Conservation (phyloP, 2,797 vertebrate species). For the Phoeniculus purpureus region DNA sequence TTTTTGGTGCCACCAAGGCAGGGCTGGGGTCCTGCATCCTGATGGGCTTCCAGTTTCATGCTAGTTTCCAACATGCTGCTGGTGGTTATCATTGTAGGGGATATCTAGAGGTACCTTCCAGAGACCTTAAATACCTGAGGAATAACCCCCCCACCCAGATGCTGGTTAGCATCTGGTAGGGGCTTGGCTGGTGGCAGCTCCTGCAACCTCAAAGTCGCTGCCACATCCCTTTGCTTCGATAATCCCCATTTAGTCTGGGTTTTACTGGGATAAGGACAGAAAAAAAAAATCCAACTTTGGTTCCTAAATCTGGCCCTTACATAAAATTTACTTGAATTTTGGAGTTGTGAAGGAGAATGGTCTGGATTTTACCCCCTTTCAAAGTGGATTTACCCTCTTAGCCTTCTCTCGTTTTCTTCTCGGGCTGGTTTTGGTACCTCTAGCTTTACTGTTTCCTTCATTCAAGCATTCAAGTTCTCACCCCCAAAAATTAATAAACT, state of each 20-base stretch:
- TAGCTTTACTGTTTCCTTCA: neutral
- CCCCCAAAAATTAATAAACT: neutral
- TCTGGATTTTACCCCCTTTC: neutral
- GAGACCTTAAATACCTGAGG: neutral
- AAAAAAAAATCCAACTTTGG: neutral
- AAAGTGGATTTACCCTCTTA: neutral
- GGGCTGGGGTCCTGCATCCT: neutral
- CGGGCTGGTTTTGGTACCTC: rapidly evolving
- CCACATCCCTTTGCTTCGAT: neutral
- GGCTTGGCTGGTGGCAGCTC: neutral
- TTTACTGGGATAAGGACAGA: neutral
- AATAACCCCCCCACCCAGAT: neutral
- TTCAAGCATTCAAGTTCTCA: neutral
- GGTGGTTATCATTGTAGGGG: rapidly evolving
- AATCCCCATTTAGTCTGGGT: neutral
- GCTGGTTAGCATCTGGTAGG: no score
- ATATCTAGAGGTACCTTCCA: neutral
- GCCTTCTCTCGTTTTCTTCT: rapidly evolving
- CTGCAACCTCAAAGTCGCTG: rapidly evolving
- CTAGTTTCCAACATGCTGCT: rapidly evolving
- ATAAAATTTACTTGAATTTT: neutral
- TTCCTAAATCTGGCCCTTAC: neutral
- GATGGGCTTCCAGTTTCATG: rapidly evolving
- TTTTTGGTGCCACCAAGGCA: rapidly evolving
- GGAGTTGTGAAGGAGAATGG: rapidly evolving